Percentiles rank a stretch among this genome's conserved stretches.
Evolutionary conservation across 2,888 invertebrate species (phyloP).

Genomic region (Scaptomyza polygonia): DNA sequence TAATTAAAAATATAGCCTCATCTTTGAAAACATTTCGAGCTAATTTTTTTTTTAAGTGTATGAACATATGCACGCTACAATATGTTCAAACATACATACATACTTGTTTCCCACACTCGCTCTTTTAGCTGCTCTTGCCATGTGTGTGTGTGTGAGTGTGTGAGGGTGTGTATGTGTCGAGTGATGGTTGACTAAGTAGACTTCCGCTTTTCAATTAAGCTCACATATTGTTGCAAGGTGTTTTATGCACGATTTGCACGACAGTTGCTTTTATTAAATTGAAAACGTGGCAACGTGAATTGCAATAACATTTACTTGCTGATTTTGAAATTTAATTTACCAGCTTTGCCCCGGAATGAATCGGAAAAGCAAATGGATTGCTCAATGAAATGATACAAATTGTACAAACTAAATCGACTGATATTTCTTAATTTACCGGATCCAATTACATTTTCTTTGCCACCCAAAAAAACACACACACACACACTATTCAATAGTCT

Average conservation of each 20-base stretch:
- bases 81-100: constrained; percentile 8
- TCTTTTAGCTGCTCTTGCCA: background rate
- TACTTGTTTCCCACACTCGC: background rate
- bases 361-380: background rate
- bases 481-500: too few species aligned
- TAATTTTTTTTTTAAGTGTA: background rate
- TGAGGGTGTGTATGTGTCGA: constrained; percentile 28
- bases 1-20: too few species aligned
- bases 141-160: constrained; percentile 14
- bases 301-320: constrained; percentile 3
- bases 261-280: constrained; percentile 69
- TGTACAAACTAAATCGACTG: background rate
- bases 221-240: constrained; percentile 74
- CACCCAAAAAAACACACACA: too few species aligned
- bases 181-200: constrained; percentile 69
- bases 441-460: too few species aligned
- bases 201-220: constrained; percentile 80
- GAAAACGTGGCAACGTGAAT: constrained; percentile 36
- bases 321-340: background rate
- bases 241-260: constrained; percentile 80
- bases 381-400: background rate
- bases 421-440: background rate
- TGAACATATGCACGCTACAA: background rate
- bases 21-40: background rate
- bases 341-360: background rate